Conservation (phyloP, 2,888 invertebrate genomes). For the Eilema depressum region DNA sequence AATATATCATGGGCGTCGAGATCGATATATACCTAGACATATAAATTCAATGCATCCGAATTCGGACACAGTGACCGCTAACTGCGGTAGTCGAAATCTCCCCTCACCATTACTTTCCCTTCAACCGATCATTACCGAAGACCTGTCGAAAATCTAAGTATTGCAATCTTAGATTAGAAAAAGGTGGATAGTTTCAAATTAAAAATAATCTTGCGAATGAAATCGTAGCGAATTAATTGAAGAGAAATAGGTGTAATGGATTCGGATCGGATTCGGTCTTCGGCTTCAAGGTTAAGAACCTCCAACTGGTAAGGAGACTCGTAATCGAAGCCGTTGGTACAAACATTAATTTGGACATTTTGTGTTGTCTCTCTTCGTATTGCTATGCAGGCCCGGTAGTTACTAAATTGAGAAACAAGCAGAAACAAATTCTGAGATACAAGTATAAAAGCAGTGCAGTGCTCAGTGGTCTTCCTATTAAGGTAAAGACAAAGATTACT, state of each 20-base stretch:
- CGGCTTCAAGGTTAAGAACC: neutral
- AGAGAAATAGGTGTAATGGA: no score
- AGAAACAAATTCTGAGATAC: no score
- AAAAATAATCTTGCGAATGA: neutral
- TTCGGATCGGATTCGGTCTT: no score
- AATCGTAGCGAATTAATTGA: neutral
- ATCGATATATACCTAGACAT: slow-evolving; percentile 18
- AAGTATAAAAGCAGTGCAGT: no score
- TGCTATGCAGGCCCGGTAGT: no score
- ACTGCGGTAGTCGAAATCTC: slow-evolving; percentile 57
- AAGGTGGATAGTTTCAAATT: slow-evolving; percentile 25
- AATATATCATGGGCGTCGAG: slow-evolving; percentile 31
- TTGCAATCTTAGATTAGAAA: slow-evolving; percentile 33
- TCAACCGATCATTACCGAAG: slow-evolving; percentile 65
- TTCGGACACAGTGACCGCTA: slow-evolving; percentile 49
- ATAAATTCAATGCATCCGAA: slow-evolving; percentile 40
- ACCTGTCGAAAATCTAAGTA: slow-evolving; percentile 54
- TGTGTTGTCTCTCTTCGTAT: no score
- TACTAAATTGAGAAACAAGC: no score
- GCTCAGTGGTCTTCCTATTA: no score
- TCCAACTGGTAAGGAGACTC: no score
- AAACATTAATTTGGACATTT: no score
- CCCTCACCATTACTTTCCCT: slow-evolving; percentile 58
- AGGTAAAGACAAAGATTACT: no score
- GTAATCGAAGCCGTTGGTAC: no score